Percentiles rank a stretch among this genome's conserved stretches.
phyloP scores from a whole-genome alignment of 2,113 vertebrate species.

The Tragelaphus imberbis region DNA sequence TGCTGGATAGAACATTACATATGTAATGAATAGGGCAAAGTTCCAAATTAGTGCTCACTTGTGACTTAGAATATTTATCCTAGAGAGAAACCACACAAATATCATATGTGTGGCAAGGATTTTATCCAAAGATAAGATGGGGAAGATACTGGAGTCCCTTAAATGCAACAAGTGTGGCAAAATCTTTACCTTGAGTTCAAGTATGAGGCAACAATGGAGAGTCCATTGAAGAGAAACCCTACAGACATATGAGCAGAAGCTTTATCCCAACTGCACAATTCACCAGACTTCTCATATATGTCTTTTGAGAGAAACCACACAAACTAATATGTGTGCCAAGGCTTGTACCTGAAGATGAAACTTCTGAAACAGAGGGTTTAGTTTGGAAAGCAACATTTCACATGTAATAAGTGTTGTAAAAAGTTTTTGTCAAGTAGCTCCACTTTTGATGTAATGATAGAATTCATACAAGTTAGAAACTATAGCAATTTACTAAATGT shows the following conservation, averaged over 20 bases:
- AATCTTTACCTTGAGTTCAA: neutral
- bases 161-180: neutral
- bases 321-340: neutral
- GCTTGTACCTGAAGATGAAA: neutral
- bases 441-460: neutral
- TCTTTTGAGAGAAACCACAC: neutral
- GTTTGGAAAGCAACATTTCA: neutral
- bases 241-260: too few relatives aligned
- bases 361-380: neutral
- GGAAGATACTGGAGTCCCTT: neutral
- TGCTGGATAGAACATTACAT: neutral
- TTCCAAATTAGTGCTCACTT: neutral
- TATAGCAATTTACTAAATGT: neutral
- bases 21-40: neutral
- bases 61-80: neutral
- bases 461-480: neutral
- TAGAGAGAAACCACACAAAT: neutral
- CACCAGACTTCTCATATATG: neutral
- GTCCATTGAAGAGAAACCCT: neutral
- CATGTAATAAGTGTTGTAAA: neutral
- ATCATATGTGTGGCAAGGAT: neutral
- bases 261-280: neutral
- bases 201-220: neutral
- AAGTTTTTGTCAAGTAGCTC: neutral
- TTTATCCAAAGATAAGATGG: neutral